Base-by-base conservation (phyloP, 2,797 vertebrate genomes). In the Hippopotamyrus pictus region DNA sequence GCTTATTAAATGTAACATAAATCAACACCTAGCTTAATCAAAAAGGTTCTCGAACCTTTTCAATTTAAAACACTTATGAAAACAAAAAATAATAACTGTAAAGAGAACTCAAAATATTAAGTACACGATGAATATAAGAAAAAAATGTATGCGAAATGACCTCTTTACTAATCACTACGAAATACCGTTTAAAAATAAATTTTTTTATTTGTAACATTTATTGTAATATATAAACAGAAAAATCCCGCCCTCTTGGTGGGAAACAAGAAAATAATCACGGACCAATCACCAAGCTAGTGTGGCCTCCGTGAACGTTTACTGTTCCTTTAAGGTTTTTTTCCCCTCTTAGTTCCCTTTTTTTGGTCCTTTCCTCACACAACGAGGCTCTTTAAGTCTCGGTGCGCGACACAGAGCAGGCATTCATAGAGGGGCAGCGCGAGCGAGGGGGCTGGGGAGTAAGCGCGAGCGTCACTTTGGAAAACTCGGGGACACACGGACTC, bases 371-470 rank as follows among this genome's bases (percentile, higher is more conserved):
- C 92, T 92, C 93, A 94, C 94, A 97, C 96, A 96, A 97, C 94
- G 95, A 94, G 93, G 94, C 93, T 92, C 96, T 96, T 96, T 96
- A 97, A 97, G 95, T 92, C 94, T 92, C 91, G 92, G 92, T 87
- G 90, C 93, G 92, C 88, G 92, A 95, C 95, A 97, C 96, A 96
- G 96, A 97, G 96, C 95, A 90, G 92, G 93, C 96, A 97, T 97
- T 97, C 95, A 97, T 96, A 91, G 92, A 79, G 87, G 92, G 93
- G 93, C 93, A 94, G 92, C 91, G 95, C 92, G 89, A 92, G 90
- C 89, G 91, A 91, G 92, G 89, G 92, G 90, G 91, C 90, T 88
- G 90, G 89, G 89, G 62, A 89, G 89, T 76, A 57, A 89, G 83
- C 88, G 89, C 89, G 89, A 90, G 87, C 87, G 87, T 88, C 87